Evolutionary conservation across 2,113 vertebrate species (phyloP).

Genomic region (Pleuronectes platessa): DNA sequence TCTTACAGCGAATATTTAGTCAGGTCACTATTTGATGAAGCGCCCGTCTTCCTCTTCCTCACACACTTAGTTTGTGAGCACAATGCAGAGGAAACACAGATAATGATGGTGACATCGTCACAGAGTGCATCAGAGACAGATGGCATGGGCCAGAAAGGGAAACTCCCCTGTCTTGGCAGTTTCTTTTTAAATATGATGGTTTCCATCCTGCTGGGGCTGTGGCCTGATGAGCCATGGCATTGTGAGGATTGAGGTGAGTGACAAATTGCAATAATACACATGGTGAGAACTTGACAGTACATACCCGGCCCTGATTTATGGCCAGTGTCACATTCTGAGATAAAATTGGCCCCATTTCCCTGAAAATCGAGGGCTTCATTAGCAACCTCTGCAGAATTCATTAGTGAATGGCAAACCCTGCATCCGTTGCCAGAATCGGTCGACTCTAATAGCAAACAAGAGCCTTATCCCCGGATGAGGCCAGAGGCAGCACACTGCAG

Average conservation of each 20-base stretch:
- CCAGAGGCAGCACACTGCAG: conserved; percentile 78
- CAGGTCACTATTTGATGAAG: not conserved
- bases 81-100: not conserved
- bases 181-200: conserved; percentile 47
- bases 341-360: conserved; percentile 15
- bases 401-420: conserved; percentile 39
- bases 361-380: conserved; percentile 55
- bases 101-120: conserved; percentile 46
- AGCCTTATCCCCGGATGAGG: conserved; percentile 68
- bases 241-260: conserved; percentile 9
- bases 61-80: not conserved
- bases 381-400: conserved; percentile 51
- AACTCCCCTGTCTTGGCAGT: conserved; percentile 30
- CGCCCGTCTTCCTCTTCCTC: not conserved
- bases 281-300: conserved; percentile 5
- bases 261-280: conserved; percentile 16
- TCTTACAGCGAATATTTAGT: not conserved
- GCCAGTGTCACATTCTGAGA: conserved; percentile 29
- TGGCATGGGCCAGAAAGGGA: conserved; percentile 50
- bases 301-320: not conserved
- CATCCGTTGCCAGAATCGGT: conserved; percentile 53
- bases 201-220: conserved; percentile 25
- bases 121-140: conserved; percentile 71
- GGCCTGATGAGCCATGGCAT: conserved; percentile 10
- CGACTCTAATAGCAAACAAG: conserved; percentile 62